Base-by-base conservation (phyloP, 2,797 vertebrate genomes). In the Bryconaethiops microstoma region DNA sequence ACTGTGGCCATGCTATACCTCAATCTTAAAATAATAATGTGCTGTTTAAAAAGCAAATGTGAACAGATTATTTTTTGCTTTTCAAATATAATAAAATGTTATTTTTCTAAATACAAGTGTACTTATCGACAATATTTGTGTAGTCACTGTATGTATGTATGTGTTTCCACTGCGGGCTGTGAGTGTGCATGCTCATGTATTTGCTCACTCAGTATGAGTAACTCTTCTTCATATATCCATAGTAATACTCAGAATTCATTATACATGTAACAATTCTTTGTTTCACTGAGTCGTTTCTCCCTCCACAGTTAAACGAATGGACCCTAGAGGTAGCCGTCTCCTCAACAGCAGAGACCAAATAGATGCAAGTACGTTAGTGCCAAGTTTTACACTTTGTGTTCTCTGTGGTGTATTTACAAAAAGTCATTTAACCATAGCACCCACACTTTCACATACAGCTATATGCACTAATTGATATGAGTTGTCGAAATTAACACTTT, bases 51-150 rank as follows among this genome's bases (percentile, higher is more conserved):
- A 82, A 42, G 60, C 48, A 65, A 79, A 82, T 82, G 76, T 80
- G 78, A 85, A 84, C 29, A 59, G 77, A 83, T 74, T 89, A 86
- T 87, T 86, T 89, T 89, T 85, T 93, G 90, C 92, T 95, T 94
- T 96, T 95, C 94, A 94, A 94, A 95, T 95, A 95, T 94, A 96
- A 96, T 96, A 95, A 93, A 90, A 94, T 92, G 88, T 91, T 96
- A 96, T 96, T 96, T 96, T 96, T 96, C 92, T 96, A 96, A 90
- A 55, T 70, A 19, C 7, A 5, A 17, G 63, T 65, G 14, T 65
- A 12, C 1, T 5, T 25, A 13, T 4, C 14, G 13, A 12, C 23
- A 9, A 60, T 14, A 17, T 14, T 52, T 4, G 5, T 35, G 35
- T 14, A 52, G 4, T 14, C 16, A 14, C 4, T 59, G 62, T 77